These are phyloP conservation scores for Eretmochelys imbricata DNA, from an alignment of 2,113 vertebrate genomes.

Conservation along the genomic window DNA sequence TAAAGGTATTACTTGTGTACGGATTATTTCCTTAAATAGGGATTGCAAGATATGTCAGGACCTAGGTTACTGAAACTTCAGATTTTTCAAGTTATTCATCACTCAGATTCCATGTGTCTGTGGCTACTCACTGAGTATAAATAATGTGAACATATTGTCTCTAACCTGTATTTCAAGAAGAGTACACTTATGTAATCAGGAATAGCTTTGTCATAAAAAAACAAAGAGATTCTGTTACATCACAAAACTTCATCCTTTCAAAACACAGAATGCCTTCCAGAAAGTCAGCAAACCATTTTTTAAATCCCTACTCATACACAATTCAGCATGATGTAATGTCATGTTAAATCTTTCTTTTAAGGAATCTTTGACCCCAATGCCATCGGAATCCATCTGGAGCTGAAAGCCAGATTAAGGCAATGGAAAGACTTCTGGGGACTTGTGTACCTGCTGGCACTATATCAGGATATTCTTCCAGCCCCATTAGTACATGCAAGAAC, in stretches of 20 bases:
- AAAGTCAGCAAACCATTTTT: slow-evolving; percentile 22
- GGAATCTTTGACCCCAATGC: slow-evolving; percentile 8
- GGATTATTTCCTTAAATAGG: neutral
- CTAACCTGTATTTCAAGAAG: slow-evolving; percentile 11
- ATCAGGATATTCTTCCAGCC: neutral
- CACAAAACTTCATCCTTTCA: slow-evolving; percentile 35
- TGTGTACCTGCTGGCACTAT: neutral
- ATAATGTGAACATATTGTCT: neutral
- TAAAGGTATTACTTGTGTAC: neutral
- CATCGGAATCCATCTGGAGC: slow-evolving; percentile 7
- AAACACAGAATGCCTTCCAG: slow-evolving; percentile 27
- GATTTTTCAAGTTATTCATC: neutral
- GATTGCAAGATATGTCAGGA: neutral
- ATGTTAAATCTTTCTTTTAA: slow-evolving; percentile 54
- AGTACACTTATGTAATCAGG: slow-evolving; percentile 21
- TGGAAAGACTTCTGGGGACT: neutral
- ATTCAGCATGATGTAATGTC: slow-evolving; percentile 43
- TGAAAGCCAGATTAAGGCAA: neutral
- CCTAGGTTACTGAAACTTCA: neutral
- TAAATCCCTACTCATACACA: slow-evolving; percentile 35
- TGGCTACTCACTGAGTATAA: neutral
- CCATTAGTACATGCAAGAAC: neutral
- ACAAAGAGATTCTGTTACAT: slow-evolving; percentile 30
- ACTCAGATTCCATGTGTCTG: neutral
- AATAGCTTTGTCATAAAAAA: slow-evolving; percentile 31